Conservation (phyloP, 2,113 vertebrate species). For the Nycticorax nycticorax region DNA sequence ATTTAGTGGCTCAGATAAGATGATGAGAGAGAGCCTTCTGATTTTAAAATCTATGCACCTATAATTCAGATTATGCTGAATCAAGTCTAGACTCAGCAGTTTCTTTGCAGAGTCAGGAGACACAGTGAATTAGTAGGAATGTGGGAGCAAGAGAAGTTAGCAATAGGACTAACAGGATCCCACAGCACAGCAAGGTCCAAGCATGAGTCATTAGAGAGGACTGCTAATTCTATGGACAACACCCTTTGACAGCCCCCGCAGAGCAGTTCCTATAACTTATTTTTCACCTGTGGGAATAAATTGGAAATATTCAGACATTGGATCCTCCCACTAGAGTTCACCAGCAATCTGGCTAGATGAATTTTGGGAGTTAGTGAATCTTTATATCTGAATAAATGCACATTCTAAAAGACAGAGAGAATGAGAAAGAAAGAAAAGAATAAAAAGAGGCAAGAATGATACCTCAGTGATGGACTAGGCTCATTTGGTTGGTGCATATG, state of each 20-base stretch:
- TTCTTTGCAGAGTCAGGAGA: not conserved
- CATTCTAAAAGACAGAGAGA: not conserved
- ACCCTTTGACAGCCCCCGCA: fast-evolving
- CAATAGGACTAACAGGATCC: not conserved
- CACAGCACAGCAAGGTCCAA: not conserved
- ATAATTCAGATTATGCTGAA: not conserved
- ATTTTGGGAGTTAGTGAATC: not conserved
- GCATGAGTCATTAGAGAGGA: not conserved
- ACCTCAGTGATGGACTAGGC: not conserved
- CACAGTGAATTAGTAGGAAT: not conserved
- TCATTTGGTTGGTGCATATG: fast-evolving
- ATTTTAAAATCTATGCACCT: not conserved
- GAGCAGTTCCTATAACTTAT: not conserved
- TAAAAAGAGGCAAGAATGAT: not conserved
- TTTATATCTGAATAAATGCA: not conserved
- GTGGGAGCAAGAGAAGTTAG: not conserved
- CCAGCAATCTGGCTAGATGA: not conserved
- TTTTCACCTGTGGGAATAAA: not conserved
- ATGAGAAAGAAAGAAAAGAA: not conserved
- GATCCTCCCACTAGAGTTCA: not conserved
- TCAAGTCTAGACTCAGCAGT: not conserved
- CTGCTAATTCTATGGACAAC: not conserved
- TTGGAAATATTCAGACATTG: not conserved
- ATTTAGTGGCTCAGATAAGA: not conserved
- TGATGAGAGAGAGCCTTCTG: not conserved